Percentiles rank a stretch among this genome's conserved stretches.
phyloP scores from a whole-genome alignment of 2,113 vertebrate species.

The Xiphophorus hellerii region DNA sequence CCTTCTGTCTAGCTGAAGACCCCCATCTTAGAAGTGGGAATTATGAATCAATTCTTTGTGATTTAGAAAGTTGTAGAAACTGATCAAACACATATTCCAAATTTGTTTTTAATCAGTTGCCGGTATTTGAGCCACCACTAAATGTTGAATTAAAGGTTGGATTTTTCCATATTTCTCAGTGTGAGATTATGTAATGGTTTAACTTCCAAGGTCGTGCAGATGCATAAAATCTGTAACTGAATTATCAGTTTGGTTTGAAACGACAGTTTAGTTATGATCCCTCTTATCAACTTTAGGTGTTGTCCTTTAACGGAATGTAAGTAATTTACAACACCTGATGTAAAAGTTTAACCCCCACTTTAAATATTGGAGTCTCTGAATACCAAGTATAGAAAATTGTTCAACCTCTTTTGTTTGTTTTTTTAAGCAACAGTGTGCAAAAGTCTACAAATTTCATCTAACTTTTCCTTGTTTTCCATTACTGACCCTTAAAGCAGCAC shows the following conservation, averaged over 20 bases:
- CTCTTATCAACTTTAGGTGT: neutral
- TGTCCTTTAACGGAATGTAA: neutral
- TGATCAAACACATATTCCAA: neutral
- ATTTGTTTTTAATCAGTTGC: neutral
- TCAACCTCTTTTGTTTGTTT: neutral
- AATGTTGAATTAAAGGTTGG: neutral
- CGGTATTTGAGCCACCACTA: neutral
- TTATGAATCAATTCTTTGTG: neutral
- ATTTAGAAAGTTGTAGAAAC: neutral
- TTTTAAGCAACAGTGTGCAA: neutral
- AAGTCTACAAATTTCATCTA: conserved; percentile 21
- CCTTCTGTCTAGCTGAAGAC: neutral
- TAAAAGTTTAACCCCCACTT: neutral
- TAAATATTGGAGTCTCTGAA: neutral
- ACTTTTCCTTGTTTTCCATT: conserved; percentile 9
- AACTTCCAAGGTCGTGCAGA: neutral
- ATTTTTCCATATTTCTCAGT: neutral
- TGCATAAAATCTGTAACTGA: neutral
- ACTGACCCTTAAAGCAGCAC: conserved; percentile 60
- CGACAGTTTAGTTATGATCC: neutral
- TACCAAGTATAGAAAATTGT: neutral
- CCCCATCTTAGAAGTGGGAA: neutral
- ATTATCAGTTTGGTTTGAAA: neutral
- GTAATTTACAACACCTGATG: neutral
- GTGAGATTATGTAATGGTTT: neutral